These are phyloP conservation scores for Drosophila busckii DNA, from an alignment of 1,140 invertebrate genomes.

Conservation along the genomic window DNA sequence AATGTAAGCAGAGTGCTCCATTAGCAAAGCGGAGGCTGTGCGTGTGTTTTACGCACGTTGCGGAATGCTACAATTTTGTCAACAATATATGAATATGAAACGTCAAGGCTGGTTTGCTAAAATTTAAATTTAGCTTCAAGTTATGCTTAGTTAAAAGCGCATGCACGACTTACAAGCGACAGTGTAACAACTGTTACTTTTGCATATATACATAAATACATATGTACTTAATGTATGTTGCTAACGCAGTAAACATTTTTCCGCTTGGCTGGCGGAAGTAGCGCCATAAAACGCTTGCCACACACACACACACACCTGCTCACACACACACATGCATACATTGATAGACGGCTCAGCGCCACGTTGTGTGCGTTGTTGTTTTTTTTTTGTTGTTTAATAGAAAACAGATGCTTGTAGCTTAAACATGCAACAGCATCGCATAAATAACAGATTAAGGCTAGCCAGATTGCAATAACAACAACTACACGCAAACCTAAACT, in stretches of 20 bases:
- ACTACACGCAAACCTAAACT: constrained; percentile 3
- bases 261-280: constrained; percentile 66
- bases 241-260: constrained; percentile 57
- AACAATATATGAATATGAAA: too few species aligned
- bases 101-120: too few species aligned
- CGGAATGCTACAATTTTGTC: constrained; percentile 27
- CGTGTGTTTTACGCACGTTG: constrained; percentile 51
- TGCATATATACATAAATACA: too few species aligned
- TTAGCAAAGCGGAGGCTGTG: constrained; percentile 43
- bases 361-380: too few species aligned
- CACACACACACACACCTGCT: constrained; percentile 35
- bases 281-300: constrained; percentile 58
- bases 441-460: constrained; percentile 70
- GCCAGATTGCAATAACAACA: constrained; percentile 49
- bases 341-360: too few species aligned
- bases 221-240: constrained; percentile 2
- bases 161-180: too few species aligned
- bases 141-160: constrained; percentile 18
- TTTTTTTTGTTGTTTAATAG: too few species aligned
- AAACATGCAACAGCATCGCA: constrained; percentile 68
- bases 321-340: constrained; percentile 7
- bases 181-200: too few species aligned
- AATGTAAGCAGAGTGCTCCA: constrained; percentile 40
- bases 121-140: constrained; percentile 25
- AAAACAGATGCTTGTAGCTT: constrained; percentile 47